Percentiles rank a stretch among this genome's conserved stretches.
phyloP scores from a whole-genome alignment of 1,140 invertebrate species.

The Metopolophium dirhodum region DNA sequence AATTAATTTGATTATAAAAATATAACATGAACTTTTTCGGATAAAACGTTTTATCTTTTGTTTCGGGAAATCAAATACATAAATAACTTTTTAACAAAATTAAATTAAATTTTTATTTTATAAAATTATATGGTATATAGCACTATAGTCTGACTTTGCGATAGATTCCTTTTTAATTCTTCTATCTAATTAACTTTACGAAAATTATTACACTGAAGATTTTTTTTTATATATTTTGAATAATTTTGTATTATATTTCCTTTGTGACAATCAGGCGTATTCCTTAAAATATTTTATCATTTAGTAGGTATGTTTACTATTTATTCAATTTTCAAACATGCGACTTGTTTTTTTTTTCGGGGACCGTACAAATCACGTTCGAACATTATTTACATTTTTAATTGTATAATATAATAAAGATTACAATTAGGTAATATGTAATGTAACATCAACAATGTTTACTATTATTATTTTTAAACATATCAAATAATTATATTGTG shows the following conservation, averaged over 20 bases:
- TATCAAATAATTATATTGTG: constrained; percentile 12
- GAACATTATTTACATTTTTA: neutral
- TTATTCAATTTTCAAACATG: neutral
- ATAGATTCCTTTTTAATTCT: neutral
- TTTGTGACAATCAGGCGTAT: neutral
- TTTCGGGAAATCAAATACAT: neutral
- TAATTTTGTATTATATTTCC: too few relatives aligned
- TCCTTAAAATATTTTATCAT: neutral
- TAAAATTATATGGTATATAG: too few relatives aligned
- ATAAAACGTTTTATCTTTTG: neutral
- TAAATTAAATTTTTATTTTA: neutral
- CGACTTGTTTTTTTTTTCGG: neutral
- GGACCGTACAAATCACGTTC: neutral
- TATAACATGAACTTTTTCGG: neutral
- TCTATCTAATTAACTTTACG: neutral
- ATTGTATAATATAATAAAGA: neutral
- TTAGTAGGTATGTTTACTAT: neutral
- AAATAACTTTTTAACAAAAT: constrained; percentile 11
- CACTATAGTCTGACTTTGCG: neutral
- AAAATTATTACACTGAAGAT: neutral
- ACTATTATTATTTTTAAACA: neutral
- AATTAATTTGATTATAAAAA: constrained; percentile 13
- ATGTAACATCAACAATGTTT: neutral
- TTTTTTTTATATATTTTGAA: neutral
- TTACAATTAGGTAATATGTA: neutral